phyloP scores from a whole-genome alignment of 2,888 invertebrate genomes.

The Brassicogethes aeneus region DNA sequence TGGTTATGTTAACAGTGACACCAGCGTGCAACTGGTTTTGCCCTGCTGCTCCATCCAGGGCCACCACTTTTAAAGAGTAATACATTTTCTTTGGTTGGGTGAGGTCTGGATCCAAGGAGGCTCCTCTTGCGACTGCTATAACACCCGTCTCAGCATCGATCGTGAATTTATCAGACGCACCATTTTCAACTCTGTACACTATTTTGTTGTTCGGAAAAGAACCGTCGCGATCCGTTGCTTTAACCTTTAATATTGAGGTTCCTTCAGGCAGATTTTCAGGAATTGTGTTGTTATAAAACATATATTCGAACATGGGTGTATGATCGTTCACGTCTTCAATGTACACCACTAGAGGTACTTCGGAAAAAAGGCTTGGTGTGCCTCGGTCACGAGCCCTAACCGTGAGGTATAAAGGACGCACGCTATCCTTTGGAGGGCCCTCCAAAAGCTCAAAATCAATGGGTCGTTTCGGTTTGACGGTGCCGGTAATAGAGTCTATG shows the following conservation, averaged over 20 bases:
- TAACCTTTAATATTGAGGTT: constrained; percentile 69
- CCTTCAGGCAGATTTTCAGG: constrained; percentile 75
- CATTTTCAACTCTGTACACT: constrained; percentile 78
- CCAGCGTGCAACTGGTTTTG: constrained; percentile 62
- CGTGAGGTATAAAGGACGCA: constrained; percentile 61
- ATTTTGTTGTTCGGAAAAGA: constrained; percentile 82
- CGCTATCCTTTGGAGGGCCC: constrained; percentile 45
- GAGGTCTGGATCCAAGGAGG: constrained; percentile 80
- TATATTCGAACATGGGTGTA: constrained; percentile 66
- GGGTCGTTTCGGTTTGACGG: constrained; percentile 56
- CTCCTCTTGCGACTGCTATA: constrained; percentile 75
- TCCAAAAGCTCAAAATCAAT: constrained; percentile 76
- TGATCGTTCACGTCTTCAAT: constrained; percentile 83
- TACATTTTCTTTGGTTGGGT: constrained; percentile 63
- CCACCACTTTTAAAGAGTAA: constrained; percentile 66
- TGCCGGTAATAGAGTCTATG: constrained; percentile 67
- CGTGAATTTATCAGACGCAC: constrained; percentile 85
- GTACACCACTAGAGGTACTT: constrained; percentile 69
- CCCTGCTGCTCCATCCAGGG: constrained; percentile 82
- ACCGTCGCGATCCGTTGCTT: constrained; percentile 79
- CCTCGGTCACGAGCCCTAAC: constrained; percentile 74
- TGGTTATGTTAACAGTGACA: constrained; percentile 72
- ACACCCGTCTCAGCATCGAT: constrained; percentile 76
- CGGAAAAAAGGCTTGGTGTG: constrained; percentile 63
- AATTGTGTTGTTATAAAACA: constrained; percentile 62